phyloP scores from a whole-genome alignment of 1,140 invertebrate genomes.

The Pentalonia nigronervosa region DNA sequence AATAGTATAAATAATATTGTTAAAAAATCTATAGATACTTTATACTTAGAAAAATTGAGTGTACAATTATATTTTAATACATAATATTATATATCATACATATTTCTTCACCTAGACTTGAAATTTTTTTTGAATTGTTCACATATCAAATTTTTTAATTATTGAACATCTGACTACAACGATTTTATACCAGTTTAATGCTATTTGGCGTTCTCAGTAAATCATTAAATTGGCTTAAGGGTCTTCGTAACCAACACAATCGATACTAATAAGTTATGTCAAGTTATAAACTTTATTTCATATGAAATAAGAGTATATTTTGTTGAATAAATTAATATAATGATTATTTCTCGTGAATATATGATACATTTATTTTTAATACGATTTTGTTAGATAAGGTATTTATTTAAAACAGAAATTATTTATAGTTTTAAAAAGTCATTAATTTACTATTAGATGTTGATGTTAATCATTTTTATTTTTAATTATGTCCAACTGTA shows the following conservation, averaged over 20 bases:
- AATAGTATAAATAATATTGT: neutral
- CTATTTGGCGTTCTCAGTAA: neutral
- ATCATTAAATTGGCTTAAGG: constrained; percentile 40
- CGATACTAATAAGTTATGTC: neutral
- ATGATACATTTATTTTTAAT: neutral
- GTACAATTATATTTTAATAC: neutral
- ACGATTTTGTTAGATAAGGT: neutral
- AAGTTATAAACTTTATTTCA: neutral
- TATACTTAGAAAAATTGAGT: neutral
- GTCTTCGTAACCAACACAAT: constrained; percentile 12
- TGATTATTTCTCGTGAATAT: neutral
- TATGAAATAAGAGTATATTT: neutral
- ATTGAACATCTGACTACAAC: neutral
- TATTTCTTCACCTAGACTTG: neutral
- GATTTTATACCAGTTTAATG: neutral
- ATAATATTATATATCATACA: neutral
- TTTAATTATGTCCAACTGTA: neutral
- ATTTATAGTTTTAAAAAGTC: neutral
- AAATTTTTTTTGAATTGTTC: too few species aligned
- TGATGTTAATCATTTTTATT: neutral
- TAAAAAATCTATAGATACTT: too few species aligned
- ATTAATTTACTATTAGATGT: neutral
- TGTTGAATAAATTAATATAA: neutral
- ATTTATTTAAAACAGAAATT: neutral
- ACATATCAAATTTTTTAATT: neutral